Percentiles rank a stretch among this genome's conserved stretches.
phyloP scores from a whole-genome alignment of 2,797 vertebrate species.

The Trichosurus vulpecula region DNA sequence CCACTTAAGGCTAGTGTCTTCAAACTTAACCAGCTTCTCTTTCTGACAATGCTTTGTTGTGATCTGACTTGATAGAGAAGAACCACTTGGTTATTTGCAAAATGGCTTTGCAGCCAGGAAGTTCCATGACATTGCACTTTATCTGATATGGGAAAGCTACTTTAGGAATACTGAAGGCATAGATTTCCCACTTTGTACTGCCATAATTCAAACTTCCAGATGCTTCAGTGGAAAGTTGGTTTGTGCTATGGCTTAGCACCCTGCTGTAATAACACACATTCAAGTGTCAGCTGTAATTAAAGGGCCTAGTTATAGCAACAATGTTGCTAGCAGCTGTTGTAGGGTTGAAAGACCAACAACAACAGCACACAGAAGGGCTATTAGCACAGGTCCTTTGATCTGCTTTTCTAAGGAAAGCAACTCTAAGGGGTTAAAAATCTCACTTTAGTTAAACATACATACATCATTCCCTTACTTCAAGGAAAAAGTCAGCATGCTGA shows the following conservation, averaged over 20 bases:
- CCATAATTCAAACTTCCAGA: background rate
- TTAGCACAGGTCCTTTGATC: too few species aligned
- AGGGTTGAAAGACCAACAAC: too few species aligned
- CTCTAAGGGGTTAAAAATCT: too few species aligned
- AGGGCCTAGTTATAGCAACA: background rate
- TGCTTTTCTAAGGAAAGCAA: too few species aligned
- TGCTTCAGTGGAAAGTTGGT: background rate
- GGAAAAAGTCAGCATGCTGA: too few species aligned
- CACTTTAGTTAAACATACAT: too few species aligned
- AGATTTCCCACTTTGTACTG: background rate
- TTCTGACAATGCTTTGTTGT: constrained; percentile 53
- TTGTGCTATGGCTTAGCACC: background rate
- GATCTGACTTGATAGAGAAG: constrained; percentile 77
- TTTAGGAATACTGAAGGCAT: background rate
- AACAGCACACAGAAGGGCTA: too few species aligned
- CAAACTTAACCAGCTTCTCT: constrained; percentile 75
- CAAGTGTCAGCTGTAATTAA: background rate
- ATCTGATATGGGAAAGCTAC: background rate
- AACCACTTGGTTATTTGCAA: constrained; percentile 67
- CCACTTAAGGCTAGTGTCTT: constrained; percentile 30
- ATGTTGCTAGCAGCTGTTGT: too few species aligned
- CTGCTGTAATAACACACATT: background rate
- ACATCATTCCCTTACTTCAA: too few species aligned
- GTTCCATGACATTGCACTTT: constrained; percentile 72
- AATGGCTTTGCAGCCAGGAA: constrained; percentile 83